These are phyloP conservation scores for Planococcus citri DNA, from an alignment of 1,140 invertebrate genomes.

Conservation along the genomic window DNA sequence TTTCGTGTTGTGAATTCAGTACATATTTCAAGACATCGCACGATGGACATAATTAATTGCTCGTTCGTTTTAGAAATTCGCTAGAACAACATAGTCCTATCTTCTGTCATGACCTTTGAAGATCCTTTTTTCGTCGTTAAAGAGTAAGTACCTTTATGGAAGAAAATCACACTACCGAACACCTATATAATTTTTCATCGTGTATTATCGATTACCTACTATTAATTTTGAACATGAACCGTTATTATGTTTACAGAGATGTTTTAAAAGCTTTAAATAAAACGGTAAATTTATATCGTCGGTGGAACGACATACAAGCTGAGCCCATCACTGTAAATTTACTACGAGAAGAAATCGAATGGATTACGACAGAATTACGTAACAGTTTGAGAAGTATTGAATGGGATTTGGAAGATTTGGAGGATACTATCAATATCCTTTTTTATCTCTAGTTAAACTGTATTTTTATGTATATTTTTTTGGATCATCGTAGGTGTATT, in stretches of 20 bases:
- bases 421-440: slow-evolving; percentile 96
- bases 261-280: slow-evolving; percentile 85
- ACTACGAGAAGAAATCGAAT: slow-evolving; percentile 71
- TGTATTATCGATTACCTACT: background rate
- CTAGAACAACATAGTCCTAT: background rate
- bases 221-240: no score
- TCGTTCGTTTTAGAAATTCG: background rate
- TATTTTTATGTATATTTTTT: background rate
- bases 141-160: slow-evolving; percentile 57
- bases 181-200: no score
- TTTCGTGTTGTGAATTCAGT: no score
- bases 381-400: slow-evolving; percentile 87
- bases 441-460: slow-evolving; percentile 19
- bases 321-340: slow-evolving; percentile 44
- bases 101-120: slow-evolving; percentile 71
- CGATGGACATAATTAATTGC: background rate
- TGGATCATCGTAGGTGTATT: background rate
- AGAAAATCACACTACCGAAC: no score
- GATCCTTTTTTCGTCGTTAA: slow-evolving; percentile 92
- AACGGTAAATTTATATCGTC: slow-evolving; percentile 69
- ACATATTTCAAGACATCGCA: background rate
- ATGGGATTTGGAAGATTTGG: slow-evolving; percentile 91
- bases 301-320: slow-evolving; percentile 76
- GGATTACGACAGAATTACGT: slow-evolving; percentile 81
- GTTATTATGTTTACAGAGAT: slow-evolving; percentile 57